A percentile compares a stretch with the other conserved stretches of the same genome.
phyloP scores from a whole-genome alignment of 2,113 vertebrate species.

The Pithys albifrons region DNA sequence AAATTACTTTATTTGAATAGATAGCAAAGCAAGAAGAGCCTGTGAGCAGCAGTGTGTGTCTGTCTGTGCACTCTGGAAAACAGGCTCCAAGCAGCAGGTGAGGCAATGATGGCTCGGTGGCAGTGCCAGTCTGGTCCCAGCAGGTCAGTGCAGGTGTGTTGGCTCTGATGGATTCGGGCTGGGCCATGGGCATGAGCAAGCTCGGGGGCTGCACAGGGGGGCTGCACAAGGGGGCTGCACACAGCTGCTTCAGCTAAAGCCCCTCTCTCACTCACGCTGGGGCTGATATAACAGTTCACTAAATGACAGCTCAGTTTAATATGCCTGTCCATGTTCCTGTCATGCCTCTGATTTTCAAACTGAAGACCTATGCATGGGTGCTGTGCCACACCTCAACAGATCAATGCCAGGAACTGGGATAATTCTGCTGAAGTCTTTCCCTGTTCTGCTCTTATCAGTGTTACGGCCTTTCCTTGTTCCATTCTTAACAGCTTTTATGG shows the following conservation, averaged over 20 bases:
- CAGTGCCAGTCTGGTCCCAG: neutral
- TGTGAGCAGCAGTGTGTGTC: neutral
- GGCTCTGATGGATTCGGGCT: neutral
- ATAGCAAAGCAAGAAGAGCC: neutral
- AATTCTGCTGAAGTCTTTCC: neutral
- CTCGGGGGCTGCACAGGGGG: accelerated
- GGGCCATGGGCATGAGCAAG: neutral
- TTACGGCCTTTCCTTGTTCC: neutral
- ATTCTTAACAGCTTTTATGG: neutral
- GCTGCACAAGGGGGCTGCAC: neutral
- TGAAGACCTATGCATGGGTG: neutral
- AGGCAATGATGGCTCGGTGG: neutral
- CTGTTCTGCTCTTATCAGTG: neutral
- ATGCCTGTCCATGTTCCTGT: neutral
- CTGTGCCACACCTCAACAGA: neutral
- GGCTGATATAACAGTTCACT: accelerated
- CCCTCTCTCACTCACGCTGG: neutral
- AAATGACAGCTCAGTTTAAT: neutral
- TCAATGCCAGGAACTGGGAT: neutral
- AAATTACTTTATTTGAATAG: neutral
- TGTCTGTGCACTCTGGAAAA: neutral
- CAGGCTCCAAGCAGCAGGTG: neutral
- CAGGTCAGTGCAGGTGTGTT: neutral
- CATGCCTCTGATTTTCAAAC: neutral
- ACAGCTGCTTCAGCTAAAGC: neutral